These are phyloP conservation scores for Dryocosmus kuriphilus DNA, from an alignment of 2,888 invertebrate species.

Conservation along the genomic window DNA sequence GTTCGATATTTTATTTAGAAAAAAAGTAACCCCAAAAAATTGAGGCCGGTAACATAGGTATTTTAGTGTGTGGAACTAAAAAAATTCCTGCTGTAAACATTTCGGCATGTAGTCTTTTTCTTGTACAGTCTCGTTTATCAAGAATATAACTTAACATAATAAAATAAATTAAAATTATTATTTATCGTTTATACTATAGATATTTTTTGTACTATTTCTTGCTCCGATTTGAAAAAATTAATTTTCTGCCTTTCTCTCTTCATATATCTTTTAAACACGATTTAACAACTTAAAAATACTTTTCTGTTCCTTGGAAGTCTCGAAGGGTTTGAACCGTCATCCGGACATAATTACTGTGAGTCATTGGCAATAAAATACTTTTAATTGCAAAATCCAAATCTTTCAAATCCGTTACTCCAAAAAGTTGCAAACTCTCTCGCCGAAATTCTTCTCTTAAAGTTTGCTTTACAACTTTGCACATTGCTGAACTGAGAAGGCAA, in stretches of 20 bases:
- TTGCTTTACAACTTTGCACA: slow-evolving; percentile 61
- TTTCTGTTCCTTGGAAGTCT: background rate
- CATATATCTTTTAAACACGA: background rate
- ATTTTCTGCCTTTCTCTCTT: background rate
- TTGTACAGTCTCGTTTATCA: no score
- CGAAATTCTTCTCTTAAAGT: slow-evolving; percentile 62
- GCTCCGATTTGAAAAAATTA: background rate
- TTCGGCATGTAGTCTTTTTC: no score
- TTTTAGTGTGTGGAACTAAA: no score
- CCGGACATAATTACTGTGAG: slow-evolving; percentile 53
- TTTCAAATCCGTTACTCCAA: slow-evolving; percentile 54
- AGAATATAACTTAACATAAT: no score
- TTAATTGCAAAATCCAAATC: slow-evolving; percentile 56
- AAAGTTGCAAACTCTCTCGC: slow-evolving; percentile 57
- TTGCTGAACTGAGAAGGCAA: slow-evolving; percentile 54
- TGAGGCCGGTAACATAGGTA: no score
- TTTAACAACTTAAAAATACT: background rate
- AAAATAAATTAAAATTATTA: no score
- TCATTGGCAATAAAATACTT: slow-evolving; percentile 54
- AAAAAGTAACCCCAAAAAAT: no score
- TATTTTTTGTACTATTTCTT: background rate
- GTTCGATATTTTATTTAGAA: no score
- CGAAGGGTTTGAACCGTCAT: background rate
- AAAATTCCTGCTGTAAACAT: no score
- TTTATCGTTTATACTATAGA: background rate